Evolutionary conservation across 2,113 vertebrate genomes (phyloP).

Genomic region (Erpornis zantholeuca): DNA sequence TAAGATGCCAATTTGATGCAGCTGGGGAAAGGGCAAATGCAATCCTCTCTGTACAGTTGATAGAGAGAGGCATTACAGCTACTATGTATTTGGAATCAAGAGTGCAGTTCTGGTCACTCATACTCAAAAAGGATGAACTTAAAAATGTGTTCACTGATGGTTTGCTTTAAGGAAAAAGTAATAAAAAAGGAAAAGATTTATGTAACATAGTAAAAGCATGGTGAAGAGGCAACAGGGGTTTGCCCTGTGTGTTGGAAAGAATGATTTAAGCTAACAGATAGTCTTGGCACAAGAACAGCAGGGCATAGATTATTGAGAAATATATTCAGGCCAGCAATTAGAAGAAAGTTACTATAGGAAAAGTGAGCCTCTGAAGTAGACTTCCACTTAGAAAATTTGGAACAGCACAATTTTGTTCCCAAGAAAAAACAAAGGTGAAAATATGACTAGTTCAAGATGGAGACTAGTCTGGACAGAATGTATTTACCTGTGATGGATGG

Average conservation of each 20-base stretch:
- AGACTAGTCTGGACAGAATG: neutral
- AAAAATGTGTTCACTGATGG: neutral
- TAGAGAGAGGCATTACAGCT: neutral
- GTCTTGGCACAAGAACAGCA: neutral
- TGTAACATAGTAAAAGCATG: neutral
- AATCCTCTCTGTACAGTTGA: neutral
- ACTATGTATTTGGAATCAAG: neutral
- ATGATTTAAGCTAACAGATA: neutral
- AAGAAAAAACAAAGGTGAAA: neutral
- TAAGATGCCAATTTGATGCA: neutral
- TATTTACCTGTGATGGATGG: neutral
- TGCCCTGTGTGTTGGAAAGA: neutral
- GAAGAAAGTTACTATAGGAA: neutral
- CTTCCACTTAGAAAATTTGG: neutral
- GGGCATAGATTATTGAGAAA: neutral
- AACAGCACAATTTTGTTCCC: neutral
- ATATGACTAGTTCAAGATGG: neutral
- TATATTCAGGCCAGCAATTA: neutral
- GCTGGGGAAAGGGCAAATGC: neutral
- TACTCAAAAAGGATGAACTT: neutral
- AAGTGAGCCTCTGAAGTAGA: neutral
- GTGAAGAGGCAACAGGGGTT: neutral
- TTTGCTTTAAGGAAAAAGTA: neutral
- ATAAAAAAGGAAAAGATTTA: neutral
- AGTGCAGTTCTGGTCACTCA: neutral